Evolutionary conservation across 1,140 invertebrate genomes (phyloP).

Genomic region (Limonius californicus): DNA sequence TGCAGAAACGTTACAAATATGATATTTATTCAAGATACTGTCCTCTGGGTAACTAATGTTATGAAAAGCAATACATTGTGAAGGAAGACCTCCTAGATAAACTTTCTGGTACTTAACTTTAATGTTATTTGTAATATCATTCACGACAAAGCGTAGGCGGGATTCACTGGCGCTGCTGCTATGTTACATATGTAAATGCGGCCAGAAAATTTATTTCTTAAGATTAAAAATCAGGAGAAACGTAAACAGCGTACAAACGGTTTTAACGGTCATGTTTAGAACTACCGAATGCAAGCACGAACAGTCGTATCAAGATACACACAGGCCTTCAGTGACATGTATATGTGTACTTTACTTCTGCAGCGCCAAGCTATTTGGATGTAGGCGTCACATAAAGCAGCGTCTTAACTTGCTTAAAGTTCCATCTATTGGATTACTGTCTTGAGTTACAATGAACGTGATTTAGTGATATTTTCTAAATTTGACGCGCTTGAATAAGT

Average conservation of each 20-base stretch:
- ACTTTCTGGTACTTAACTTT: conserved; percentile 14
- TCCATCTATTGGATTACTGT: conserved; percentile 15
- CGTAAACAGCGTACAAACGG: conserved; percentile 26
- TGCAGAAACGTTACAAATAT: too few species aligned
- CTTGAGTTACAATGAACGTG: background rate
- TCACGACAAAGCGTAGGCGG: conserved; percentile 14
- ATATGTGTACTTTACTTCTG: conserved; percentile 26
- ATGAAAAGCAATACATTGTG: too few species aligned
- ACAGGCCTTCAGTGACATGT: conserved; percentile 22
- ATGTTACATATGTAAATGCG: conserved; percentile 12
- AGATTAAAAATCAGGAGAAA: conserved; percentile 21
- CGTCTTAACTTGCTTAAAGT: conserved; percentile 23
- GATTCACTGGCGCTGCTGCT: conserved; percentile 10
- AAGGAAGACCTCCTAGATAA: conserved; percentile 8
- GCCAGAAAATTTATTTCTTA: conserved; percentile 20
- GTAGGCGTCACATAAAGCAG: conserved; percentile 26
- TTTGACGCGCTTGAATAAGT: background rate
- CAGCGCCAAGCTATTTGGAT: conserved; percentile 26
- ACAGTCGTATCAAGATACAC: conserved; percentile 27
- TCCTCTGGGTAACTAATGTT: too few species aligned
- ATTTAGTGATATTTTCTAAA: background rate
- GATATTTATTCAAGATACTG: too few species aligned
- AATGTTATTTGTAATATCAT: conserved; percentile 14
- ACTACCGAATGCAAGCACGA: conserved; percentile 31
- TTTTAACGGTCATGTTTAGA: conserved; percentile 25